Base-by-base conservation (phyloP, 2,888 invertebrate species). In the Syrphus vitripennis region DNA sequence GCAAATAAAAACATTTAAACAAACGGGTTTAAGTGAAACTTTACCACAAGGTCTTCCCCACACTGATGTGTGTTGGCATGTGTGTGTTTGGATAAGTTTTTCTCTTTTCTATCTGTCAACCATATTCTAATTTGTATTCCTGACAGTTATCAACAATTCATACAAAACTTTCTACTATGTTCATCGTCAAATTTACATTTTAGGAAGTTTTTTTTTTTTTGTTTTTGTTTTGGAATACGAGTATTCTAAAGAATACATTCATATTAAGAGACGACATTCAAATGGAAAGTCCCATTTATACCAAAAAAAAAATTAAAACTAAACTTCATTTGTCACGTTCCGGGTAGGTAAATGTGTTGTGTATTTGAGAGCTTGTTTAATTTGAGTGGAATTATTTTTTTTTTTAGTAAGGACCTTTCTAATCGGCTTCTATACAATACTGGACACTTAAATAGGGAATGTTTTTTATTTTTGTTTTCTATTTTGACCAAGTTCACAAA, bases 91-190 rank as follows among this genome's bases (percentile, higher is more conserved):
- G 26, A 37, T 69, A 12, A 34, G 53, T 69, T 61, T 69, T 42
- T 45, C 12, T 21, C 21, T 53, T n/a, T n/a, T 34, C 42, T 29
- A 26, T 61, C 63, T 24, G 42, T 63, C 37, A 29, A 75, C 79
- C 75, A 42, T 71, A 14, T 29, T 71, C 65, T 76, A 76, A 80
- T 84, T 84, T 80, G 71, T 84, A 80, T 84, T 80, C 80, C 75
- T 75, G 70, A 65, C 83, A 83, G 79, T 83, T 83, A 75, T 79
- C 79, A 75, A 79, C 83, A 83, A 79, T 83, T 83, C 70, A 75
- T 75, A 79, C 79, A 79, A 79, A 84, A 84, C 80, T 84, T 83
- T 79, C 34, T 70, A 57, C 50, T 75, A n/a, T n/a, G 65, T 65
- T 79, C 79, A 71, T 83, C 34, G 80, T 75, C 80, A 71, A 84